These are phyloP conservation scores for Lepilemur ruficaudatus DNA, from an alignment of 2,797 vertebrate species.

Conservation along the genomic window DNA sequence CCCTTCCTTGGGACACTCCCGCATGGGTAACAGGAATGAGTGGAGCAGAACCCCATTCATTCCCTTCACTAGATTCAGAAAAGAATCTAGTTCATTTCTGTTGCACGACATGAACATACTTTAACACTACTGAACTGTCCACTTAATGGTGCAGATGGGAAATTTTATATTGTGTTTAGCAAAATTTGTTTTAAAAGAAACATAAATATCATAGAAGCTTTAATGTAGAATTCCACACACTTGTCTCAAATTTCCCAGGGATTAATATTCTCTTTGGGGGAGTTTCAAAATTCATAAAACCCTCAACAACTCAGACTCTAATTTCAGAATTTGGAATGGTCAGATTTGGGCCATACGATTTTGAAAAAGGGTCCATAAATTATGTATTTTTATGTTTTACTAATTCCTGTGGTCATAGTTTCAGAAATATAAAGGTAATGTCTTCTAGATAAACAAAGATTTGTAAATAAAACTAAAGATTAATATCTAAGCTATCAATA, in stretches of 20 bases:
- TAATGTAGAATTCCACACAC: not conserved
- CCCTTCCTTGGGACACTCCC: too few species aligned
- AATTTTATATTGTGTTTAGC: not conserved
- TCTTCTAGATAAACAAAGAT: constrained; percentile 4
- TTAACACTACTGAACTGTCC: not conserved
- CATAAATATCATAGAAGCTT: constrained; percentile 8
- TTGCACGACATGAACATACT: not conserved
- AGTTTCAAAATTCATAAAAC: constrained; percentile 24
- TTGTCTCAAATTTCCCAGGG: constrained; percentile 14
- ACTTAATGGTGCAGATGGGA: not conserved
- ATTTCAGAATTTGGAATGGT: not conserved
- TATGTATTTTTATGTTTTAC: not conserved
- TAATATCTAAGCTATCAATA: constrained; percentile 33
- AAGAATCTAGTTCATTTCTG: too few species aligned
- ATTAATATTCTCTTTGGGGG: not conserved
- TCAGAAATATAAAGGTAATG: not conserved
- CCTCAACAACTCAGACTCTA: not conserved
- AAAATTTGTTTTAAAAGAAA: not conserved
- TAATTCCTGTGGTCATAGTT: not conserved
- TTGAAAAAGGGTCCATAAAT: not conserved
- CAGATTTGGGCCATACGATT: not conserved
- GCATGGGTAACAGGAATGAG: not conserved
- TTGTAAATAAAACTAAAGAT: constrained; percentile 27
- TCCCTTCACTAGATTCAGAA: not conserved
- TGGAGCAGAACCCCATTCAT: not conserved